Evolutionary conservation across 2,888 invertebrate genomes (phyloP).

Genomic region (Chironomus tentans): DNA sequence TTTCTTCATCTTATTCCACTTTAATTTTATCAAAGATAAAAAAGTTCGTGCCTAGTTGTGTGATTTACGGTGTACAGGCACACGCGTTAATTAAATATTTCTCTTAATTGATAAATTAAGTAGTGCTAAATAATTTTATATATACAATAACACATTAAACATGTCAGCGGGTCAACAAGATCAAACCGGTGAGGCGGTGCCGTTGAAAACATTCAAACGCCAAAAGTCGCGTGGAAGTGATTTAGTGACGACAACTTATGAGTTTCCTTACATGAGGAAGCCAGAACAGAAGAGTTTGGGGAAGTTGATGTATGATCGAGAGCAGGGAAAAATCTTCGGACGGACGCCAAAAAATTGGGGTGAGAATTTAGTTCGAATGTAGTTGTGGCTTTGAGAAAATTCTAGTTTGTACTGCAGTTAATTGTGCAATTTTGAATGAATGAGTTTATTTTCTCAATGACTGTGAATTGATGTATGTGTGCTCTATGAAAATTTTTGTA

Average conservation of each 20-base stretch:
- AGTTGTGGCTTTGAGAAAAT: too few species aligned
- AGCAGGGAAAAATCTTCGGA: slow-evolving; percentile 36
- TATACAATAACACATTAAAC: not conserved
- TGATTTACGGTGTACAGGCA: not conserved
- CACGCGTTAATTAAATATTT: not conserved
- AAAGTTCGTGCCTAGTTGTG: not conserved
- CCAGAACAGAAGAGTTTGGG: slow-evolving; percentile 33
- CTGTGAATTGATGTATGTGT: too few species aligned
- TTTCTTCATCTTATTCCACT: too few species aligned
- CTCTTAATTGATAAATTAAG: not conserved
- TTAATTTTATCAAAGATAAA: too few species aligned
- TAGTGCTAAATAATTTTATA: not conserved
- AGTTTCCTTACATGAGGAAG: slow-evolving; percentile 36
- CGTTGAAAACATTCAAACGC: slow-evolving; percentile 4
- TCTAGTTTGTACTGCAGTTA: too few species aligned
- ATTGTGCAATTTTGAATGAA: too few species aligned
- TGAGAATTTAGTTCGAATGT: slow-evolving; percentile 28
- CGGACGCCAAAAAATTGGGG: slow-evolving; percentile 40
- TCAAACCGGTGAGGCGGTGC: not conserved
- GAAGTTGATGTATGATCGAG: slow-evolving; percentile 36
- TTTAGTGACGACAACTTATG: slow-evolving; percentile 29
- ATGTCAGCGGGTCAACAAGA: not conserved
- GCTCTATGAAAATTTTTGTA: too few species aligned
- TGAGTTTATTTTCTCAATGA: too few species aligned
- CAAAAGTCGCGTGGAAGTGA: slow-evolving; percentile 27